A percentile compares a stretch with the other conserved stretches of the same genome.
Evolutionary conservation across 2,888 invertebrate genomes (phyloP).

Genomic region (Anorthoa munda): DNA sequence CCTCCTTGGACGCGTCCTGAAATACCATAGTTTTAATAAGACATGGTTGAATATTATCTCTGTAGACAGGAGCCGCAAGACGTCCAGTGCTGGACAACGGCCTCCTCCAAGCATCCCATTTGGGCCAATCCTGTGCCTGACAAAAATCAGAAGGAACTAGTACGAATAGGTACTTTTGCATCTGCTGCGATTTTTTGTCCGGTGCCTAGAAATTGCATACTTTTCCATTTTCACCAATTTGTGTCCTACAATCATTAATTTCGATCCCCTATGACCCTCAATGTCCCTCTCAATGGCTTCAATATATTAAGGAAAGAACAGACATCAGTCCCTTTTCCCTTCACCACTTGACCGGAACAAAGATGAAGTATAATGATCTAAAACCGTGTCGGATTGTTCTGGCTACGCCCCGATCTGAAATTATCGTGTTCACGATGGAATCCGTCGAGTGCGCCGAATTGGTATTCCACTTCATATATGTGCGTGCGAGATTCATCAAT

Average conservation of each 20-base stretch:
- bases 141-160: no score
- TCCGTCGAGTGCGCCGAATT: constrained; percentile 6
- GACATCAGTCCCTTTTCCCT: neutral
- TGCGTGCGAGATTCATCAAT: constrained; percentile 9
- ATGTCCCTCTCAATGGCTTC: neutral
- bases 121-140: no score
- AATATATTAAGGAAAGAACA: neutral
- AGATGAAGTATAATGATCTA: neutral
- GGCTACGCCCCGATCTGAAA: constrained; percentile 17
- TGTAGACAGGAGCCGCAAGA: neutral
- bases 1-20: constrained; percentile 87
- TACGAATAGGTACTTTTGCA: neutral
- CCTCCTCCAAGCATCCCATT: neutral
- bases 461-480: constrained; percentile 2
- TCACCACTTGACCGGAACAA: neutral
- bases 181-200: neutral
- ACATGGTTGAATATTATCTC: neutral
- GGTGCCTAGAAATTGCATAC: neutral
- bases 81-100: neutral
- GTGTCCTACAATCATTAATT: neutral
- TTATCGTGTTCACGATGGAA: constrained; percentile 11
- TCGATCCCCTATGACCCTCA: neutral
- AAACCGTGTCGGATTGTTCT: constrained; percentile 6
- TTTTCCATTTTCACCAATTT: neutral
- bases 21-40: constrained; percentile 62